Base-by-base conservation (phyloP, 1,140 invertebrate species). In the Anadara kagoshimensis region DNA sequence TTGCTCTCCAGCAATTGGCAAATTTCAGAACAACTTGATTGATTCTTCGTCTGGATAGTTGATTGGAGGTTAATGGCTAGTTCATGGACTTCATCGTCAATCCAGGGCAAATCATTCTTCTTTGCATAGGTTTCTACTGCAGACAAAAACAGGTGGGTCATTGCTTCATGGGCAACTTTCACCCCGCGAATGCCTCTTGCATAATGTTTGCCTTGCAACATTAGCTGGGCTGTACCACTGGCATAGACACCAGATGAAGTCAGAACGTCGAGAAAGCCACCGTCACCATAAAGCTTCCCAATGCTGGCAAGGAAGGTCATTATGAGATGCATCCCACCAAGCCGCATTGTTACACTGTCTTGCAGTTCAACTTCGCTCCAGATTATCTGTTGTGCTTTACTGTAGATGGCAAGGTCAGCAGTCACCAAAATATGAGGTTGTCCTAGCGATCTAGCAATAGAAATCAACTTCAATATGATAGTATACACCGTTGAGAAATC, bases 261-360 rank as follows among this genome's bases (percentile, higher is more conserved):
- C 3, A 64, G 20, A 16, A 49, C 24, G 36, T 51, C 47, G 0
- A 20, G 62, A 16, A 64, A 29, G 18, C 49, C 62, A 5, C 45
- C 49, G n/a, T 51, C 24, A 29, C 1, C 47, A 22, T 24, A 51
- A 5, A 64, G 8, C n/a, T 64, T 64, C 5, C 49, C 62, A 36
- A 64, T 64, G 22, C 20, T 5, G 11, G 62, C 20, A 18, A 64
- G 49, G 36, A n/a, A 64, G 22, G 45, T 51, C 4, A 24, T 36
- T 1, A 51, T 5, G 3, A 41, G 49, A n/a, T 64, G 62, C 26
- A 64, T 51, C 10, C 47, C 62, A 64, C 62, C 62, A 4, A 47
- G 61, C 10, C 61, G n/a, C 12, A 63, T 14, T 12, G 47, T 49
- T 11, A 47, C 43, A 26, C 43, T 22, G 12, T 16, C 7, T 5